These are phyloP conservation scores for Umimayanthus kanabou DNA, from an alignment of 92 coral and sea anemone genomes.

Conservation along the genomic window DNA sequence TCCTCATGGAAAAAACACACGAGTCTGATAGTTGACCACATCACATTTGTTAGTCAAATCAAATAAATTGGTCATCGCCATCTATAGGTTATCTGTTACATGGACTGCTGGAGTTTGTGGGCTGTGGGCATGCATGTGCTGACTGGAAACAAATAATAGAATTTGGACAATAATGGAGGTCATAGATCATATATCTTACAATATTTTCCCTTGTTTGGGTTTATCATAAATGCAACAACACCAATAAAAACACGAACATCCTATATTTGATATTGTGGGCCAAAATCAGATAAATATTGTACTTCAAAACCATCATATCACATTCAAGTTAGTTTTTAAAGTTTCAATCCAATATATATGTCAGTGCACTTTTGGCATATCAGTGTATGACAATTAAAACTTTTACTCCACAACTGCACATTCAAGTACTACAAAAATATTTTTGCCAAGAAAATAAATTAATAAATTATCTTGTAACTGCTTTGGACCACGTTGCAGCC, in stretches of 20 bases:
- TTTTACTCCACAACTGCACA: too few species aligned
- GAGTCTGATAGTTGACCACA: background rate
- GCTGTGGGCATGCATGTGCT: background rate
- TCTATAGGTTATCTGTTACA: background rate
- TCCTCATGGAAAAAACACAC: background rate
- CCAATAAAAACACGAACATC: background rate
- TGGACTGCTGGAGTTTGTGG: background rate
- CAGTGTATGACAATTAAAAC: background rate
- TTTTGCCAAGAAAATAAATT: too few species aligned
- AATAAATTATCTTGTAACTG: too few species aligned
- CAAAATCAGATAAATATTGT: background rate
- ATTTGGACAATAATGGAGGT: background rate
- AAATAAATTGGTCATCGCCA: background rate
- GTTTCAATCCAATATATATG: background rate
- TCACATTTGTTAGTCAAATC: too few species aligned
- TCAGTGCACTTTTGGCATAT: background rate
- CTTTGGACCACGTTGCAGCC: too few species aligned
- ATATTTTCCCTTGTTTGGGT: background rate
- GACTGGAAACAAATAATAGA: background rate
- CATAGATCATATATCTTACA: slow-evolving; percentile 1
- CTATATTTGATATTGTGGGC: background rate
- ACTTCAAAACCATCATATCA: background rate
- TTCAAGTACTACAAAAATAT: too few species aligned
- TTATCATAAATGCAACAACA: background rate
- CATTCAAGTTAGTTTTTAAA: background rate